Base-by-base conservation (phyloP, 2,113 vertebrate species). In the Pogonocichla stellata region DNA sequence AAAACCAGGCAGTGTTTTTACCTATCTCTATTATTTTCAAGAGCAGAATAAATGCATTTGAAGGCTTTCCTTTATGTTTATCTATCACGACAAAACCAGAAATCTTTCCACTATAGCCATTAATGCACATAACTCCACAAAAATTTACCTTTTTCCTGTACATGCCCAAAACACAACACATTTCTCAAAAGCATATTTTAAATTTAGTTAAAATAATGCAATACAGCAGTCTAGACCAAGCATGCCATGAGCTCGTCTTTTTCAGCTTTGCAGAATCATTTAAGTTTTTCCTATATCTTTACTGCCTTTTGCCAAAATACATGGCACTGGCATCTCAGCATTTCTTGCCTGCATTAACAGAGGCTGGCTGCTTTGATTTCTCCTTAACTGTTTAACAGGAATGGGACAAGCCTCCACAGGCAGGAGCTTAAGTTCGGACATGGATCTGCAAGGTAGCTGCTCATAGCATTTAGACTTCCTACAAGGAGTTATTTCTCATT, bases 181-280 rank as follows among this genome's bases (percentile, higher is more conserved):
- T 61, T 67, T 94, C 92, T 73, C 80, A 91, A 90, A 84, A 86
- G 66, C n/a, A 50, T 13, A 6, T 66, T 97, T 96, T 77, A 84
- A 93, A 92, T 93, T 88, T 90, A 79, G 80, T 88, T 85, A 87
- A 90, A 92, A 90, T 67, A 91, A 88, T 0, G 0, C 48, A 86
- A 75, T 75, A 64, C 51, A 56, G 66, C 53, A 88, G 62, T 78
- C 61, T 87, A 92, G 80, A 83, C 74, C 54, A 88, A 94, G 82
- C 9, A 9, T 1, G 5, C 53, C 66, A 62, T 19, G 47, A 94
- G 58, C 47, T 92, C 92, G 85, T 73, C 64, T 93, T 90, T 54
- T 95, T 92, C 80, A 87, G 61, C 83, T 82, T 58, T 57, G 13
- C 79, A 80, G 42, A 92, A 85, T 78, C 17, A 70, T 40, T 94